These are phyloP conservation scores for Marmota flaviventris DNA, from an alignment of 2,113 vertebrate genomes.

Conservation along the genomic window DNA sequence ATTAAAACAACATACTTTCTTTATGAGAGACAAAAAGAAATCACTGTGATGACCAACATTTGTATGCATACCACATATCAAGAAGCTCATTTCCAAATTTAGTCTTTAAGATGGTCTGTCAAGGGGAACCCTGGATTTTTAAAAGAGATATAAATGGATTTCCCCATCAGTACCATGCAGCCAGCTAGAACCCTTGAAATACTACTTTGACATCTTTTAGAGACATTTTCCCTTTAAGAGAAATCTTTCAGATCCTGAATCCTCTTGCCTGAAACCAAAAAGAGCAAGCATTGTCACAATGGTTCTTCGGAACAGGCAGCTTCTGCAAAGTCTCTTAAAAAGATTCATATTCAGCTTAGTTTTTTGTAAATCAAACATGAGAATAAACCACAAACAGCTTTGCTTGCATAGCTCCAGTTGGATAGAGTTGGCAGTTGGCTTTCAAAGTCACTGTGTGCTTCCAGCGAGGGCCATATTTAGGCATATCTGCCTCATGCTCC, in stretches of 20 bases:
- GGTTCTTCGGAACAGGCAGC: background rate
- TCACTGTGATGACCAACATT: background rate
- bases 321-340: background rate
- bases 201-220: slow-evolving; percentile 39
- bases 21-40: background rate
- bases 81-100: background rate
- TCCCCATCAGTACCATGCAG: background rate
- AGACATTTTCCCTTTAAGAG: slow-evolving; percentile 51
- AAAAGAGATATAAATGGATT: background rate
- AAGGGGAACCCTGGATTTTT: background rate
- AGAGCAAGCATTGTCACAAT: background rate
- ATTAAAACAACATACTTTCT: background rate
- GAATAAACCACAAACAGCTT: background rate
- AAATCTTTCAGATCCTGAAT: background rate
- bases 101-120: background rate
- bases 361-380: slow-evolving; percentile 22
- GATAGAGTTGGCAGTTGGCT: background rate
- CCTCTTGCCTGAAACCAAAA: background rate
- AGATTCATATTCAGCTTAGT: slow-evolving; percentile 11
- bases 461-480: background rate
- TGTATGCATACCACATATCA: background rate
- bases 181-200: background rate
- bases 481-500: background rate
- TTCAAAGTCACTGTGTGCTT: background rate
- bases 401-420: background rate